Conservation (phyloP, 2,113 vertebrate genomes). For the Theristicus caerulescens region DNA sequence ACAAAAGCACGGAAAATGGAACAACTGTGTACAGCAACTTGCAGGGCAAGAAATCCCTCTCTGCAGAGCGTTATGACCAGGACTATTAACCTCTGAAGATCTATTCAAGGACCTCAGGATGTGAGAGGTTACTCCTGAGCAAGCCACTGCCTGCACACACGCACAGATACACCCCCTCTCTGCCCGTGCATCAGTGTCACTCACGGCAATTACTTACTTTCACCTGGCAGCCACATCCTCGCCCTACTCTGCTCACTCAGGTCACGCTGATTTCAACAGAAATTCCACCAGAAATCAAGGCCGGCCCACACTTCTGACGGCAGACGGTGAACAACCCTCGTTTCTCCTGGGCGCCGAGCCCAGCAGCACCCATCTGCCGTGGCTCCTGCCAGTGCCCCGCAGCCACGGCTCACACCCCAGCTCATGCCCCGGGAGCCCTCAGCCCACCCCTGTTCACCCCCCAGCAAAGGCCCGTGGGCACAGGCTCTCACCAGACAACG, state of each 20-base stretch:
- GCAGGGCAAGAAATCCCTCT: background rate
- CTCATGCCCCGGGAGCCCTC: background rate
- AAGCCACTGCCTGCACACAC: background rate
- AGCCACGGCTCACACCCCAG: rapidly evolving
- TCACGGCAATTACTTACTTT: rapidly evolving
- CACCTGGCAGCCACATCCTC: background rate
- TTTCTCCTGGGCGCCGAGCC: rapidly evolving
- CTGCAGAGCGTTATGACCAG: background rate
- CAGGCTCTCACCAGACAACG: background rate
- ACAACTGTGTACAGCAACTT: background rate
- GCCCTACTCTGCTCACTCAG: background rate
- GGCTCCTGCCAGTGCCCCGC: rapidly evolving
- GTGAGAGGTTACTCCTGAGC: background rate
- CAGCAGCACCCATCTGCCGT: rapidly evolving
- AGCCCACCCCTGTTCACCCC: background rate
- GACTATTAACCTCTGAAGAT: background rate
- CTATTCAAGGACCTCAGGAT: background rate
- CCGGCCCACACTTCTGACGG: background rate
- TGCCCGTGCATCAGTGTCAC: background rate
- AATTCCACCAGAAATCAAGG: background rate
- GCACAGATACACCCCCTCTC: background rate
- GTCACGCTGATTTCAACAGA: background rate
- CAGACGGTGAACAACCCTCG: background rate
- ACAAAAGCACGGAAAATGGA: background rate
- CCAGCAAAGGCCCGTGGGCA: background rate